A percentile compares a stretch with the other conserved stretches of the same genome.
These are phyloP conservation scores for Leucosticte australis DNA, from an alignment of 2,113 vertebrate genomes.

Conservation along the genomic window DNA sequence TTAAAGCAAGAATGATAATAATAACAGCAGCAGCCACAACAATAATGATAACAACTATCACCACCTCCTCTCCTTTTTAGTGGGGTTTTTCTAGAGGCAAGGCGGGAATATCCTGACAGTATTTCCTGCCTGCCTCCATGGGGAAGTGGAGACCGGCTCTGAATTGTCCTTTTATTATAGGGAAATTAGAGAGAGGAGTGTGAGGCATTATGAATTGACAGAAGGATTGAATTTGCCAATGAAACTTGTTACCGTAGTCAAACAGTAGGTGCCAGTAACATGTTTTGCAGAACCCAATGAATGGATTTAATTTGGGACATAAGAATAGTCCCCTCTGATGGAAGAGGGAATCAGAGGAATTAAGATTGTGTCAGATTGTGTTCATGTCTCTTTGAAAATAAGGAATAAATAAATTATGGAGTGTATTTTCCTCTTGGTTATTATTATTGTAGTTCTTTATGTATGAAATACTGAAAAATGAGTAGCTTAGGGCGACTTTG, in stretches of 20 bases:
- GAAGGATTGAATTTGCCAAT: neutral
- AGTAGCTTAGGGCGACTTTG: neutral
- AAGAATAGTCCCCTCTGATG: neutral
- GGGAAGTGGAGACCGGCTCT: neutral
- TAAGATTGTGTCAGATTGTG: neutral
- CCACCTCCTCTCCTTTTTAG: neutral
- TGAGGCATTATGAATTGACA: neutral
- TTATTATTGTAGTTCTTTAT: neutral
- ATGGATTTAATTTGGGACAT: neutral
- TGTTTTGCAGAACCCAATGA: neutral
- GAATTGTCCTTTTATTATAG: neutral
- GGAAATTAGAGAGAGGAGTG: neutral
- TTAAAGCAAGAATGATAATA: neutral
- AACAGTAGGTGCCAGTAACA: neutral
- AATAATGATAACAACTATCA: too few species aligned
- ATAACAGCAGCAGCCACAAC: neutral
- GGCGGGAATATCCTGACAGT: neutral
- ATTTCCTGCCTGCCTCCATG: neutral
- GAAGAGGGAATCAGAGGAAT: neutral
- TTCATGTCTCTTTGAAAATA: neutral
- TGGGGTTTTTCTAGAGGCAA: neutral
- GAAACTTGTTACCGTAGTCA: neutral
- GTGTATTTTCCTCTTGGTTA: neutral
- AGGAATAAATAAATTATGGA: neutral
- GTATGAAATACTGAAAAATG: neutral